Evolutionary conservation across 2,888 invertebrate species (phyloP), one percentile per base, ranked within the genome.

Genomic region (Toxonevra muliebris): DNA sequence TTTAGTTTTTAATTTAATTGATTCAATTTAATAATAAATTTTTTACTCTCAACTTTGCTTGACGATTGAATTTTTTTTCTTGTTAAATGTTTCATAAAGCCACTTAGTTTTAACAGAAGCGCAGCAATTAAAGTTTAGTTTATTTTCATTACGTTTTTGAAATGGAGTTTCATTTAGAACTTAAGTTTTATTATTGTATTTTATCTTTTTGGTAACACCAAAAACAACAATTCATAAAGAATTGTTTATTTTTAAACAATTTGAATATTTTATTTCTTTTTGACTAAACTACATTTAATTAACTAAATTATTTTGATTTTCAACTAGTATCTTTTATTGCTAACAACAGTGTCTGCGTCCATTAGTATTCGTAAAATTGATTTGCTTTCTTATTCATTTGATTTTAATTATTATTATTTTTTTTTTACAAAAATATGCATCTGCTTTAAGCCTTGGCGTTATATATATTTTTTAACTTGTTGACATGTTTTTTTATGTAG

Each of bases 21-120:
- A 70, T 71, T 68, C 67, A 66, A 70, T 71, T 68, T 69, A 66
- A 70, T 71, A 68, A 64, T 57, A 2, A 30, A 7, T 30, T 30
- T 30, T 7, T 30, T 2, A 30, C 30, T 30, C 7, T 30, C 30
- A 30, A 30, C 8, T 48, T 48, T 15, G 11, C 48, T 13, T 48
- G 9, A 48, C n/a, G 11, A 10, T 48, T 48, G 10, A 12, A 10
- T 48, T 48, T 48, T 13, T 15, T 48, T 48, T 48, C 48, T 30
- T 30, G 30, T 30, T 30, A 30, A 30, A 30, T 30, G 30, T 30
- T 30, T 7, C 7, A 30, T 30, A 30, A 30, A 30, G 30, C 30
- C 30, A 30, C 30, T 30, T 30, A 30, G n/a, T 30, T 30, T 30
- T 30, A 30, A 30, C 30, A 30, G 7, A 30, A 30, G 30, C 30